A percentile compares a stretch with the other conserved stretches of the same genome.
phyloP scores from a whole-genome alignment of 2,888 invertebrate species.

The Hartigia nigra region DNA sequence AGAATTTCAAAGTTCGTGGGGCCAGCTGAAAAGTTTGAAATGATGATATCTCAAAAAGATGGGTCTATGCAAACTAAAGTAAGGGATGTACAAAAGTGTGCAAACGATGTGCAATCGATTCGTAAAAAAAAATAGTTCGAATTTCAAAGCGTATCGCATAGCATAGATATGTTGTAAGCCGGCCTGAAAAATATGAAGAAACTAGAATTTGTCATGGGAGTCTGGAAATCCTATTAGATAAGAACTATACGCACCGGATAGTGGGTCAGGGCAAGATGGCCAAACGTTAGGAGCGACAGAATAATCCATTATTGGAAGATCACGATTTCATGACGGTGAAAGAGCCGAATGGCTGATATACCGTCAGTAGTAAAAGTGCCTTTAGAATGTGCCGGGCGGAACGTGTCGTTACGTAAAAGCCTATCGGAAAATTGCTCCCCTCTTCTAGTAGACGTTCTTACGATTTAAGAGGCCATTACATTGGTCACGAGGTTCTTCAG shows the following conservation, averaged over 20 bases:
- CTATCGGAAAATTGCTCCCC: slow-evolving; percentile 33
- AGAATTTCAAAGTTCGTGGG: too few relatives aligned
- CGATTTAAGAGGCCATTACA: slow-evolving; percentile 2
- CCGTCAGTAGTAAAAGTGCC: slow-evolving; percentile 30
- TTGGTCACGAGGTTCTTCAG: not conserved
- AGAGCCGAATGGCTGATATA: slow-evolving; percentile 34
- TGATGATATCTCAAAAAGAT: too few relatives aligned
- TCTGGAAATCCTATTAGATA: not conserved
- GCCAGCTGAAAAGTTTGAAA: too few relatives aligned
- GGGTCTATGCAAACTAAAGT: too few relatives aligned
- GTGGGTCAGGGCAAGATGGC: not conserved
- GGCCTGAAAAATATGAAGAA: not conserved
- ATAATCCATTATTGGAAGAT: slow-evolving; percentile 34
- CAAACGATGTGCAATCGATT: too few relatives aligned
- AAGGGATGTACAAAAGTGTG: too few relatives aligned
- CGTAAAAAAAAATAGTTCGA: too few relatives aligned
- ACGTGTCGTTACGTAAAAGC: slow-evolving; percentile 20
- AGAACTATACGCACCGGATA: not conserved
- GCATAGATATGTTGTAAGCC: not conserved
- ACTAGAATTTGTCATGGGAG: not conserved
- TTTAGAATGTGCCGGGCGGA: slow-evolving; percentile 22
- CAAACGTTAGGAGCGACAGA: not conserved
- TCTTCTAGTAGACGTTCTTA: not conserved
- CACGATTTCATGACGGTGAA: slow-evolving; percentile 42
- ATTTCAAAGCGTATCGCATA: too few relatives aligned